Percentiles rank a stretch among this genome's conserved stretches.
These are phyloP conservation scores for Liolophura sinensis DNA, from an alignment of 1,140 invertebrate species.

Conservation along the genomic window DNA sequence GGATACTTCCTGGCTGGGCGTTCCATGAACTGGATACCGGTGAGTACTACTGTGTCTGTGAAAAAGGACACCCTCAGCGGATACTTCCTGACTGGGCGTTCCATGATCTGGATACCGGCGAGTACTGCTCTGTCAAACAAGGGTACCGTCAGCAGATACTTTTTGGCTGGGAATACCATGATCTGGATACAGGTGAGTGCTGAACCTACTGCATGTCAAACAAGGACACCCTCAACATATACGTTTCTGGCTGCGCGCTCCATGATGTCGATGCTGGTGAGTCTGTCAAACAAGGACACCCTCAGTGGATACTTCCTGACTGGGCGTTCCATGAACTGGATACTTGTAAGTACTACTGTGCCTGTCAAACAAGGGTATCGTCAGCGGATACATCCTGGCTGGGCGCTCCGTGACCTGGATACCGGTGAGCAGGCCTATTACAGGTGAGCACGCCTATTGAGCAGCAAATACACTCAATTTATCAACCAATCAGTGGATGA, in stretches of 20 bases:
- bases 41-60: constrained; percentile 34
- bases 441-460: too few species aligned
- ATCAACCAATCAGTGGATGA: neutral
- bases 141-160: constrained; percentile 63
- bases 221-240: constrained; percentile 61
- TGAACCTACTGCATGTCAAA: constrained; percentile 41
- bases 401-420: constrained; percentile 60
- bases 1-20: constrained; percentile 66
- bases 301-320: constrained; percentile 65
- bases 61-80: too few species aligned
- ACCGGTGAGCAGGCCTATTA: constrained; percentile 50
- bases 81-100: constrained; percentile 65
- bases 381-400: constrained; percentile 65
- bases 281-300: constrained; percentile 57
- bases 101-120: constrained; percentile 58
- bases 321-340: constrained; percentile 59
- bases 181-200: constrained; percentile 53
- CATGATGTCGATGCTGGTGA: constrained; percentile 57
- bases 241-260: constrained; percentile 64
- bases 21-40: constrained; percentile 56
- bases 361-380: constrained; percentile 58
- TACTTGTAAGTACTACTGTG: constrained; percentile 51
- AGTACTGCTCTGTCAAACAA: constrained; percentile 58
- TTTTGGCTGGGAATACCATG: constrained; percentile 63
- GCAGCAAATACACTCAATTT: neutral